phyloP scores from a whole-genome alignment of 2,888 invertebrate species.

The Yponomeuta sedellus region DNA sequence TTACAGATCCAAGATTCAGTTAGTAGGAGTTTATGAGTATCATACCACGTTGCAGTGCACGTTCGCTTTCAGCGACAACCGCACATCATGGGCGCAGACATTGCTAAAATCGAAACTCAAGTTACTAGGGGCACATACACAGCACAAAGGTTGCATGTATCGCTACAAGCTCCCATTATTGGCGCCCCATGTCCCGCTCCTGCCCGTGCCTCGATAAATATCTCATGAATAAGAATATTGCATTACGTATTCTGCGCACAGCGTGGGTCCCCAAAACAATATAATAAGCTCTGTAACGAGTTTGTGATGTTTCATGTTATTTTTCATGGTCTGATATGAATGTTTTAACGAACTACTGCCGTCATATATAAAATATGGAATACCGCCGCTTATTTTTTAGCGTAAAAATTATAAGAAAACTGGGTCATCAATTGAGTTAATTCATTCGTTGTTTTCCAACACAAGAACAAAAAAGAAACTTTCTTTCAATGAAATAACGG shows the following conservation, averaged over 20 bases:
- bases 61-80: not conserved
- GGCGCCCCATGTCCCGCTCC: not conserved
- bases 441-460: not conserved
- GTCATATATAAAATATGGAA: not conserved
- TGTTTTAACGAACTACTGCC: not conserved
- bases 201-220: constrained; percentile 42
- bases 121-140: not conserved
- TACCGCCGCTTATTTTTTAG: not conserved
- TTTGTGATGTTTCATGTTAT: constrained; percentile 8
- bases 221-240: constrained; percentile 67
- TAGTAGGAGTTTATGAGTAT: no score
- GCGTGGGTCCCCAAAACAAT: constrained; percentile 18
- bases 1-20: no score
- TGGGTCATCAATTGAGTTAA: not conserved
- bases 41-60: no score
- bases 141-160: not conserved
- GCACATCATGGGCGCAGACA: not conserved
- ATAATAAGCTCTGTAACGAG: constrained; percentile 19
- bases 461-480: not conserved
- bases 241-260: constrained; percentile 45
- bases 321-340: not conserved
- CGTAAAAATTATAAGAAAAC: not conserved
- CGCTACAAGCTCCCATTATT: not conserved
- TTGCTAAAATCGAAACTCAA: not conserved
- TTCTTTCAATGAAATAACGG: not conserved